phyloP scores from a whole-genome alignment of 2,113 vertebrate genomes.

The Malurus alboscapulatus region DNA sequence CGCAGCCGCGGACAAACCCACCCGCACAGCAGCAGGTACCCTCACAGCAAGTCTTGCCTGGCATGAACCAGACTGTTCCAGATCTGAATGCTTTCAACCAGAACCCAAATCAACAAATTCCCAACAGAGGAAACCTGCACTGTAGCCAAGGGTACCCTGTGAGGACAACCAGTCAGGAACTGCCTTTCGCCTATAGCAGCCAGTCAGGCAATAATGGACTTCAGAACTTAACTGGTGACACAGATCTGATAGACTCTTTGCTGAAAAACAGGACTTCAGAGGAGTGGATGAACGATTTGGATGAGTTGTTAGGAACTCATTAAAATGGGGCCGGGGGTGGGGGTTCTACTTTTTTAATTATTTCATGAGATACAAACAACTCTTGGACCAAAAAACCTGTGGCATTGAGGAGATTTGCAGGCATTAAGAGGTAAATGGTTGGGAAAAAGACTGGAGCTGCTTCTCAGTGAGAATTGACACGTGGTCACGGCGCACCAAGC shows the following conservation, averaged over 20 bases:
- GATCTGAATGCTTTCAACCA: slow-evolving; percentile 87
- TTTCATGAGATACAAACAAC: slow-evolving; percentile 65
- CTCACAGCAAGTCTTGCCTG: slow-evolving; percentile 78
- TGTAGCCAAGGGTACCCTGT: slow-evolving; percentile 92
- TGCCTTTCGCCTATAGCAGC: slow-evolving; percentile 84
- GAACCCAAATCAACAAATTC: slow-evolving; percentile 75
- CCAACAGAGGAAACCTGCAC: slow-evolving; percentile 79
- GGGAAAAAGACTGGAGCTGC: slow-evolving; percentile 60
- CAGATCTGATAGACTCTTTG: slow-evolving; percentile 92
- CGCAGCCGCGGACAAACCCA: slow-evolving; percentile 75
- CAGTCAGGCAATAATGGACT: slow-evolving; percentile 78
- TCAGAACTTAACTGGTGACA: slow-evolving; percentile 83
- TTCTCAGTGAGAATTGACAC: slow-evolving; percentile 17
- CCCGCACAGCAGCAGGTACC: slow-evolving; percentile 78
- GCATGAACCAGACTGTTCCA: slow-evolving; percentile 79
- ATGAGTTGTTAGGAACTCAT: slow-evolving; percentile 91
- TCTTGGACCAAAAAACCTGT: slow-evolving; percentile 79
- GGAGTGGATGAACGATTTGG: slow-evolving; percentile 96
- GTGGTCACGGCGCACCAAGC: background rate
- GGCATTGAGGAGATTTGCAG: slow-evolving; percentile 65
- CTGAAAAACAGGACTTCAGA: slow-evolving; percentile 94
- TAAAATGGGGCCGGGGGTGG: slow-evolving; percentile 45
- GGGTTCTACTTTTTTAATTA: slow-evolving; percentile 53
- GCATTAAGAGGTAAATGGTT: slow-evolving; percentile 52
- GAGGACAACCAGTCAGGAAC: slow-evolving; percentile 84